Conservation (phyloP, 92 coral and sea anemone species). For the Phenganax subtilis region DNA sequence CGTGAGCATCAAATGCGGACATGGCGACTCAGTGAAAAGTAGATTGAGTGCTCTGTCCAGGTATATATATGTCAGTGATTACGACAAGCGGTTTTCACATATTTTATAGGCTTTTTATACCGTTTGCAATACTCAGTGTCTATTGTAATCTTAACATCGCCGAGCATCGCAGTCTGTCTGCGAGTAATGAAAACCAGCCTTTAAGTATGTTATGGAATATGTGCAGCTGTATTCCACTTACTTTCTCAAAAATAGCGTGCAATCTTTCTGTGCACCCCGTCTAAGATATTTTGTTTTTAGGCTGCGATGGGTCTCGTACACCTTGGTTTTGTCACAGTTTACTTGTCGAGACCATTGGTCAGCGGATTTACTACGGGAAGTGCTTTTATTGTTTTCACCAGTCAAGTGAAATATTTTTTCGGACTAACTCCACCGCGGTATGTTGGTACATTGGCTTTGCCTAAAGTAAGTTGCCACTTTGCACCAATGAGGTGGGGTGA, state of each 20-base stretch:
- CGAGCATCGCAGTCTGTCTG: no score
- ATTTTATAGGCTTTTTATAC: no score
- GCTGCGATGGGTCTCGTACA: conserved; percentile 70
- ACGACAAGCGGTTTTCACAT: no score
- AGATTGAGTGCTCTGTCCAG: no score
- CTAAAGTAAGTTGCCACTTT: conserved; percentile 53
- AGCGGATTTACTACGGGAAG: conserved; percentile 98
- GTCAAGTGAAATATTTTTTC: conserved; percentile 73
- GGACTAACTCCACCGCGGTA: conserved; percentile 63
- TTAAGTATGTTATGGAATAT: no score
- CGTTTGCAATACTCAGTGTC: no score
- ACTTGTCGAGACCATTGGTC: conserved; percentile 78
- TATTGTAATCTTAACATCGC: no score
- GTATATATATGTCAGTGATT: no score
- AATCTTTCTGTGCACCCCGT: not conserved
- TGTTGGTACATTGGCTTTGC: conserved; percentile 56
- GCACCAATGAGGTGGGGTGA: not conserved
- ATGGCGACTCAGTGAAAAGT: no score
- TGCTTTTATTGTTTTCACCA: conserved; percentile 69
- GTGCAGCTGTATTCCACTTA: no score
- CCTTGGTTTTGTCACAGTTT: conserved; percentile 73
- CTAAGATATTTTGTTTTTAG: conserved; percentile 36
- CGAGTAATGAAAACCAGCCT: no score
- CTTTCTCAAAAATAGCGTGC: not conserved
- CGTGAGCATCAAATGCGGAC: no score